Percentiles rank a stretch among this genome's conserved stretches.
phyloP scores from a whole-genome alignment of 2,888 invertebrate genomes.

The Nemurella pictetii region DNA sequence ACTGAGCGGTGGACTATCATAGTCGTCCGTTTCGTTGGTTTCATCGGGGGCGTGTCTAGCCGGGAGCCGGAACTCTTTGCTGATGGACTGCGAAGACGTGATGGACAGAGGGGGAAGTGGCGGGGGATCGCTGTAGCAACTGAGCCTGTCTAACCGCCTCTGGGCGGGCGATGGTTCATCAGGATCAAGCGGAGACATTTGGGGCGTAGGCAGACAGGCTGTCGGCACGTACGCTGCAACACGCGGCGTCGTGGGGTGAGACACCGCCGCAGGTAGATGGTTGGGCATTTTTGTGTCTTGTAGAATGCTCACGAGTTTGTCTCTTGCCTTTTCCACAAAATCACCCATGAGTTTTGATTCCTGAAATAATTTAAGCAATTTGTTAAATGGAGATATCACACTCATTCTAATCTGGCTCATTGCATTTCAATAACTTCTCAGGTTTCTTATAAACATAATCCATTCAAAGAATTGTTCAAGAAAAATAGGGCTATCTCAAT shows the following conservation, averaged over 20 bases:
- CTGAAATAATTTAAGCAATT: slow-evolving; percentile 38
- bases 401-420: no score
- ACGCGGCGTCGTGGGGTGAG: not conserved
- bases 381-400: not conserved
- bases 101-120: slow-evolving; percentile 56
- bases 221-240: slow-evolving; percentile 20
- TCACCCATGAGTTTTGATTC: slow-evolving; percentile 42
- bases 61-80: slow-evolving; percentile 34
- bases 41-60: not conserved
- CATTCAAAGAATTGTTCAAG: no score
- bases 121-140: slow-evolving; percentile 60
- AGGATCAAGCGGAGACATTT: slow-evolving; percentile 38
- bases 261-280: not conserved
- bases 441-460: no score
- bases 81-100: not conserved
- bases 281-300: not conserved
- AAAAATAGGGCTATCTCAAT: no score
- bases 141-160: slow-evolving; percentile 55
- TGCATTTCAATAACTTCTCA: no score
- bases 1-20: slow-evolving; percentile 35
- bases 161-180: slow-evolving; percentile 43
- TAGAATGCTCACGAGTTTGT: slow-evolving; percentile 22
- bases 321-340: slow-evolving; percentile 43
- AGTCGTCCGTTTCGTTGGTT: not conserved
- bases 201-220: slow-evolving; percentile 28